Evolutionary conservation across 2,113 vertebrate genomes (phyloP).

Genomic region (Silurus meridionalis): DNA sequence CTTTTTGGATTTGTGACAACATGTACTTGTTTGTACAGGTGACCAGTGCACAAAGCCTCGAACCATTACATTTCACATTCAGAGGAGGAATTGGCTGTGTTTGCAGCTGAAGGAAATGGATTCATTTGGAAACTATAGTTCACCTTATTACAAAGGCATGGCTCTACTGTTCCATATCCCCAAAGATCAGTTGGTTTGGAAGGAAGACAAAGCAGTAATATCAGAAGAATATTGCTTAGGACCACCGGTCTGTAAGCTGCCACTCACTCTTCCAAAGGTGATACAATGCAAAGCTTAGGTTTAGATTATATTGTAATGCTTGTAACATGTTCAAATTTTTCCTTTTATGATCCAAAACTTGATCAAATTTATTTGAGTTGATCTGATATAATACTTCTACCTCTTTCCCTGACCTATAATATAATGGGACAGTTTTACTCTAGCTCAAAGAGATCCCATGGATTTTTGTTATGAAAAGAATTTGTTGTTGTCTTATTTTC

Average conservation of each 20-base stretch:
- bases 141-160: conserved; percentile 83
- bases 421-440: neutral
- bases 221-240: conserved; percentile 58
- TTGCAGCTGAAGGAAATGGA: conserved; percentile 80
- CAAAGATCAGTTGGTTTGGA: conserved; percentile 68
- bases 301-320: neutral
- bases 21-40: conserved; percentile 22
- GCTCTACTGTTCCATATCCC: conserved; percentile 74
- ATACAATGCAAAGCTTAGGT: neutral
- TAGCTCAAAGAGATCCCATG: neutral
- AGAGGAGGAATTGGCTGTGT: conserved; percentile 73
- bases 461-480: neutral
- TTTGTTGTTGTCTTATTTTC: conserved; percentile 5
- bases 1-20: neutral
- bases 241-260: conserved; percentile 77
- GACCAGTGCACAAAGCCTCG: conserved; percentile 21
- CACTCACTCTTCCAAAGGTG: conserved; percentile 83
- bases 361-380: neutral
- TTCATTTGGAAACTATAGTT: conserved; percentile 84
- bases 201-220: conserved; percentile 52
- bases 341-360: neutral
- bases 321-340: neutral
- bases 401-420: neutral
- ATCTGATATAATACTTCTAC: neutral
- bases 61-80: conserved; percentile 80